Conservation (phyloP, 2,113 vertebrate genomes). For the Toxostoma redivivum region DNA sequence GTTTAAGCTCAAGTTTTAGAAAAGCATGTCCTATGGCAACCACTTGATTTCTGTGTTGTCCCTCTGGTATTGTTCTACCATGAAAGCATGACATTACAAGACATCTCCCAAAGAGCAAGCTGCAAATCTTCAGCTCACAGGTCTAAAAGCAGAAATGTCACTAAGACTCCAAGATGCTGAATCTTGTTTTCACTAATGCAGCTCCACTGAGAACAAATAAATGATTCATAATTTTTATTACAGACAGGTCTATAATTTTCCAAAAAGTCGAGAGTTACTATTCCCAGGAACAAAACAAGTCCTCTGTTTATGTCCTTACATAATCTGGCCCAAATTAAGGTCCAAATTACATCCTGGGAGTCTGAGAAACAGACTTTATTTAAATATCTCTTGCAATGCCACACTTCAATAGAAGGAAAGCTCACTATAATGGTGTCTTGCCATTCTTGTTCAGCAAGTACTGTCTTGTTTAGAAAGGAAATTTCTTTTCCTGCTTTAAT, state of each 20-base stretch:
- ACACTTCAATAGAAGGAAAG: neutral
- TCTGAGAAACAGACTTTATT: neutral
- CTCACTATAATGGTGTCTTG: neutral
- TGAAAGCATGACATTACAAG: neutral
- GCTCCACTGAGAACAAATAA: neutral
- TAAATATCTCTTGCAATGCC: neutral
- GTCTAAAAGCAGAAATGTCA: neutral
- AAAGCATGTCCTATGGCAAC: neutral
- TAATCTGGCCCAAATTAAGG: neutral
- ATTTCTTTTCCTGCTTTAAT: neutral
- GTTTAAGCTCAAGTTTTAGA: neutral
- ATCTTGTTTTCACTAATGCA: neutral
- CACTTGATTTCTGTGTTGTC: neutral
- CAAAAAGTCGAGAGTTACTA: neutral
- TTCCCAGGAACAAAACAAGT: neutral
- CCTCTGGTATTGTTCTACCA: neutral
- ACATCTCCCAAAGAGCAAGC: neutral
- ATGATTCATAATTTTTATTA: neutral
- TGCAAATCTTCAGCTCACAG: neutral
- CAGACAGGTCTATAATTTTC: neutral
- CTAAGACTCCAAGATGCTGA: neutral
- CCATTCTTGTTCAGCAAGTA: conserved; percentile 7
- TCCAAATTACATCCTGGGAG: neutral
- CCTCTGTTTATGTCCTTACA: neutral
- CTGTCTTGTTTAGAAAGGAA: neutral